Evolutionary conservation across 2,113 vertebrate species (phyloP).

Genomic region (Sceloporus tristichus): DNA sequence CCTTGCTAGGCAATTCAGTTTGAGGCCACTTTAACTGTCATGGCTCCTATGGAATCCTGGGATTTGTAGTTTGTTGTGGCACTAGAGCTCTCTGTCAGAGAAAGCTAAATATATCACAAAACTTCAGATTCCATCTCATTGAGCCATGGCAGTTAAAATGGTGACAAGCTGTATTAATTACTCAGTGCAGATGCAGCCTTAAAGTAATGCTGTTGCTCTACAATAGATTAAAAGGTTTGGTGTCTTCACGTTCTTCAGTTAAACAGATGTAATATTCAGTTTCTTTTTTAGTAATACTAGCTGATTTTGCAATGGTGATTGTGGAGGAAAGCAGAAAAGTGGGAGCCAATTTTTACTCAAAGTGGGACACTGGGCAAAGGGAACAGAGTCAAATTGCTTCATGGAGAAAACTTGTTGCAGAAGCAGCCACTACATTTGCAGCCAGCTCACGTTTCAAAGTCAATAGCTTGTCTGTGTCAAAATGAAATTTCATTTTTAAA

Average conservation of each 20-base stretch:
- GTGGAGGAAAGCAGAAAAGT: too few species aligned
- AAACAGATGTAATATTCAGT: neutral
- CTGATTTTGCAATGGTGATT: neutral
- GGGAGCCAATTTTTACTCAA: neutral
- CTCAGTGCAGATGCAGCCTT: too few species aligned
- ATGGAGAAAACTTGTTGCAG: neutral
- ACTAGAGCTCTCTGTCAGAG: too few species aligned
- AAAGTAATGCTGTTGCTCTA: neutral
- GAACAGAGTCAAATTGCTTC: conserved; percentile 15
- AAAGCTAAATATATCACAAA: too few species aligned
- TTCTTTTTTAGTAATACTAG: neutral
- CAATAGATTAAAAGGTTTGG: neutral
- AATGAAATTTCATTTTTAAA: conserved; percentile 50
- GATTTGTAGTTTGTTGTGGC: too few species aligned
- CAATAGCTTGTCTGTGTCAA: conserved; percentile 31
- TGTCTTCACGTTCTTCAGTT: neutral
- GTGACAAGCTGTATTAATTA: too few species aligned
- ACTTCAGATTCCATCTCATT: too few species aligned
- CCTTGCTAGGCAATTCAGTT: too few species aligned
- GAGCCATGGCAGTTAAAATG: too few species aligned
- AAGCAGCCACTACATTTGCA: neutral
- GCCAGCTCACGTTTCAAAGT: neutral
- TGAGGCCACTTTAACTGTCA: too few species aligned
- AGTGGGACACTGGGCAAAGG: neutral
- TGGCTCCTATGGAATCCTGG: too few species aligned